A percentile compares a stretch with the other conserved stretches of the same genome.
Conservation (phyloP, 2,797 vertebrate genomes). For the Poeciliopsis presidionis region DNA sequence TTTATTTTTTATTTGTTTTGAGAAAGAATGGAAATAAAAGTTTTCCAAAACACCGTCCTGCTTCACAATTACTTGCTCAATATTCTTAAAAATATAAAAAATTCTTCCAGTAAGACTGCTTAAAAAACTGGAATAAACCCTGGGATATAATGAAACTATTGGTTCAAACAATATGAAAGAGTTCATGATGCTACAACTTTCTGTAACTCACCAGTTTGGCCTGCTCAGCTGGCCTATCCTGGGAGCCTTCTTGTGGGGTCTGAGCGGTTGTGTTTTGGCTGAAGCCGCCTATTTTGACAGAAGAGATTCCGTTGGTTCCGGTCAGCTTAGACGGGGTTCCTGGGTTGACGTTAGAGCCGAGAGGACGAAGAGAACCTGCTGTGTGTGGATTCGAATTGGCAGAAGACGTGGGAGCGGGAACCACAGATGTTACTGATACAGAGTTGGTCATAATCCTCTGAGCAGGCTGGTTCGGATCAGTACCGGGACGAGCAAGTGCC, state of each 20-base stretch:
- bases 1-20: neutral
- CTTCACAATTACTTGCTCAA: neutral
- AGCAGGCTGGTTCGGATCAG: conserved; percentile 80
- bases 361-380: conserved; percentile 78
- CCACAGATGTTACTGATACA: conserved; percentile 77
- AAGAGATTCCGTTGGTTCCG: conserved; percentile 81
- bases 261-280: conserved; percentile 77
- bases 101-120: neutral
- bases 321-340: conserved; percentile 85
- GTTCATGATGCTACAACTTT: neutral
- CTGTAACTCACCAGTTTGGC: conserved; percentile 85
- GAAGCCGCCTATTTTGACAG: conserved; percentile 81
- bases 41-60: neutral
- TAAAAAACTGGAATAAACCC: neutral
- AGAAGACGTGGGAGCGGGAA: conserved; percentile 75
- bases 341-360: conserved; percentile 77
- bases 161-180: neutral
- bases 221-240: conserved; percentile 91
- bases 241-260: conserved; percentile 83
- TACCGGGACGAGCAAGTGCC: conserved; percentile 82
- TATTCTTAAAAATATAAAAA: neutral
- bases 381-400: conserved; percentile 74
- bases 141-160: neutral
- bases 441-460: conserved; percentile 85
- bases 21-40: neutral